Conservation (phyloP, 2,113 vertebrate genomes). For the Esox niger region DNA sequence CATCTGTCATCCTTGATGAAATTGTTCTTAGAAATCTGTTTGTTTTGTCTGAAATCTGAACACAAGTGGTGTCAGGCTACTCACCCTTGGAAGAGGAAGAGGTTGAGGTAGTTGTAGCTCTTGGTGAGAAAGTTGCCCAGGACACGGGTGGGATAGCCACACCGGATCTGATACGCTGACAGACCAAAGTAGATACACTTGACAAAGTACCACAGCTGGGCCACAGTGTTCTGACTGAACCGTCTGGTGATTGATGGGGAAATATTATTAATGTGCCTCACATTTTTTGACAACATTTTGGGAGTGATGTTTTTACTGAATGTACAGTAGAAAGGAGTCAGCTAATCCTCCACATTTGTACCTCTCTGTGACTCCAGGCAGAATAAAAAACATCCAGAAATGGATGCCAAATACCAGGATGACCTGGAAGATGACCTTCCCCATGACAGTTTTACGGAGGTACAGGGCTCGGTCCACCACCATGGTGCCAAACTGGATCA, state of each 20-base stretch:
- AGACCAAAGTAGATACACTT: constrained; percentile 91
- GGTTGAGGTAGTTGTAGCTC: constrained; percentile 89
- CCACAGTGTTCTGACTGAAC: constrained; percentile 87
- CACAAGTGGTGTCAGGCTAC: constrained; percentile 23
- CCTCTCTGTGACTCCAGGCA: constrained; percentile 86
- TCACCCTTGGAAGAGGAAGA: constrained; percentile 91
- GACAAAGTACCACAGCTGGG: constrained; percentile 92
- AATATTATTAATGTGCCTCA: too few species aligned
- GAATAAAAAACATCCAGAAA: constrained; percentile 94
- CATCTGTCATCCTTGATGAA: too few species aligned
- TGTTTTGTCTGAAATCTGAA: too few species aligned
- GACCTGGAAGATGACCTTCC: constrained; percentile 89
- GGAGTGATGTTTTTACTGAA: too few species aligned
- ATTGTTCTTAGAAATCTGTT: too few species aligned
- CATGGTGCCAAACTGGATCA: constrained; percentile 96
- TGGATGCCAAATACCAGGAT: constrained; percentile 89
- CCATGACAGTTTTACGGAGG: constrained; percentile 86
- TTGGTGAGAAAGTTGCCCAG: constrained; percentile 91
- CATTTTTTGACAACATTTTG: too few species aligned
- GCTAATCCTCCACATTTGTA: constrained; percentile 40
- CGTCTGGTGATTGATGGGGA: constrained; percentile 68
- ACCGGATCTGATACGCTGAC: constrained; percentile 90
- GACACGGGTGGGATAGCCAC: constrained; percentile 86
- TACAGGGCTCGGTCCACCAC: constrained; percentile 87
- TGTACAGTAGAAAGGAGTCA: too few species aligned